Evolutionary conservation across 2,113 vertebrate species (phyloP).

Genomic region (Nesoenas mayeri): DNA sequence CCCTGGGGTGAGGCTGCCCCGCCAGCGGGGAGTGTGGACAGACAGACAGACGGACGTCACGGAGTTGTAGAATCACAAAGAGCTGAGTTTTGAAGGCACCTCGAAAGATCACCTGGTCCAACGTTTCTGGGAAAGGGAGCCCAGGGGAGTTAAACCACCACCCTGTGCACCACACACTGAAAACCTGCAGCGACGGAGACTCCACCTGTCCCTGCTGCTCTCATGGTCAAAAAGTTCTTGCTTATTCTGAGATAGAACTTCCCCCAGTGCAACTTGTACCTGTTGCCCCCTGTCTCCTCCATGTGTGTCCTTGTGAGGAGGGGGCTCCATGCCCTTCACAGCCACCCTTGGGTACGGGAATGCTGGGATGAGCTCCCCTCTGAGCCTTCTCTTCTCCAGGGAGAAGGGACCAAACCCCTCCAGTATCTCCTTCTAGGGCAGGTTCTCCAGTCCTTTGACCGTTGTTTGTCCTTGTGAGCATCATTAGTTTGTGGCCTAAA

Average conservation of each 20-base stretch:
- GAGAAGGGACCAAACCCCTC: no score
- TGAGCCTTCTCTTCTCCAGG: no score
- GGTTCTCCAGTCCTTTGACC: neutral
- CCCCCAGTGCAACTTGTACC: no score
- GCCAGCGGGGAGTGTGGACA: neutral
- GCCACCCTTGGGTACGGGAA: no score
- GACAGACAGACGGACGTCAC: neutral
- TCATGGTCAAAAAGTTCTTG: no score
- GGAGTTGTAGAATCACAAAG: no score
- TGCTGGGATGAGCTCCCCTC: no score
- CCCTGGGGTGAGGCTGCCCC: no score
- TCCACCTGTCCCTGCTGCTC: neutral
- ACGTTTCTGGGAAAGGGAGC: neutral
- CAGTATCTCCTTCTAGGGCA: neutral
- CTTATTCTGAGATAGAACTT: no score
- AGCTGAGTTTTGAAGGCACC: neutral
- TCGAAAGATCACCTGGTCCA: neutral
- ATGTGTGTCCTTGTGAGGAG: no score
- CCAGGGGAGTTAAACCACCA: neutral
- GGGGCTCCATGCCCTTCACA: no score
- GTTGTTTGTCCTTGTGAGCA: neutral
- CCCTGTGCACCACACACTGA: neutral
- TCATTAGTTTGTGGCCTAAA: neutral
- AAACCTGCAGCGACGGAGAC: neutral
- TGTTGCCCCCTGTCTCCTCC: no score